Evolutionary conservation across 1,140 invertebrate species (phyloP).

Genomic region (Dolichoris vasculosae): DNA sequence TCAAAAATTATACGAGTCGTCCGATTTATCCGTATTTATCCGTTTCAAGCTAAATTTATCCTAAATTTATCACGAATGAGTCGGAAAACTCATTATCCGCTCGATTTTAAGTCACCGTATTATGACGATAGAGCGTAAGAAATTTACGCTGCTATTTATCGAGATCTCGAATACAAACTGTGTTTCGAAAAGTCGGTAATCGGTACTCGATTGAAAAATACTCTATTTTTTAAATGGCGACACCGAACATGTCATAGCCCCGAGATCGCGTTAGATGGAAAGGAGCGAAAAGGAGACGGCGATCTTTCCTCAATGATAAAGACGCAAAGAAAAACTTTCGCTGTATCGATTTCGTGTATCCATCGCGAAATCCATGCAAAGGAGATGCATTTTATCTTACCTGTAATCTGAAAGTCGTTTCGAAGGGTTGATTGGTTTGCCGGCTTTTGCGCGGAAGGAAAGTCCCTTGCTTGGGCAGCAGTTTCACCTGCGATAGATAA

Average conservation of each 20-base stretch:
- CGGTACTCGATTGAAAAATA: not conserved
- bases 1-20: too few species aligned
- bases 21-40: too few species aligned
- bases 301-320: not conserved
- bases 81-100: too few species aligned
- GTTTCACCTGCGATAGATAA: constrained; percentile 74
- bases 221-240: not conserved
- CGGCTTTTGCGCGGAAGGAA: constrained; percentile 70
- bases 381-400: constrained; percentile 57
- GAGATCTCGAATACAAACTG: too few species aligned
- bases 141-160: too few species aligned
- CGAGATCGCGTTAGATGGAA: not conserved
- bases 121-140: too few species aligned
- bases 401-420: constrained; percentile 84
- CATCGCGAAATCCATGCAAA: not conserved
- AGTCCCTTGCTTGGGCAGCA: constrained; percentile 76
- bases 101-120: too few species aligned
- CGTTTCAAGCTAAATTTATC: too few species aligned
- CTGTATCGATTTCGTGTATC: not conserved
- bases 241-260: not conserved
- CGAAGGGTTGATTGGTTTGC: constrained; percentile 79
- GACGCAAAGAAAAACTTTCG: constrained; percentile 1
- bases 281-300: not conserved
- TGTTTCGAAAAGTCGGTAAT: too few species aligned
- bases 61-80: too few species aligned